Evolutionary conservation across 2,797 vertebrate species (phyloP), one percentile per base, ranked within the genome.

Genomic region (Tolypeutes matacus): DNA sequence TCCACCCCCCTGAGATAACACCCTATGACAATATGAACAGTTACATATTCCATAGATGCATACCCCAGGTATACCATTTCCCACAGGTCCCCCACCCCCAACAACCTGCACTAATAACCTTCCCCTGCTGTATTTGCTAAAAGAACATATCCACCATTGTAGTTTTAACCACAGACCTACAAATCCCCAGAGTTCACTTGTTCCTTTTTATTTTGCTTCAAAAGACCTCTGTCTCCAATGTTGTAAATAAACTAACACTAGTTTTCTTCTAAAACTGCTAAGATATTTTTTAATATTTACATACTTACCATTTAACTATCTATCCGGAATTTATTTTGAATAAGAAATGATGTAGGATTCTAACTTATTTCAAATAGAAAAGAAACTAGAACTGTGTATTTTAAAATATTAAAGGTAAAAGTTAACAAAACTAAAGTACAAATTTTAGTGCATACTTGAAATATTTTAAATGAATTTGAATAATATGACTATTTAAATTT

Each of bases 351-450:
- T 70, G 51, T 8, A 73, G 60, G 14, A 72, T 39, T 64, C 75
- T 92, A 72, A 23, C 5, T 39, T 51, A 81, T 91, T 81, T 70
- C 67, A 94, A n/a, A 39, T 49, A 51, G 14, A 70, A 91, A 92
- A 94, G 46, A 76, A 64, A 39, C 58, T 58, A 53, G 36, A 23
- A 60, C 67, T 58, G 25, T 34, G 12, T 5, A 46, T 62, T 62
- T 64, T 49, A 62, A 14, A 62, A 87, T 25, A 83, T 53, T 27
- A 53, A 69, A 85, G 23, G 5, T 69, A 15, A 4, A 10, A 29
- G 46, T 25, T 53, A 69, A 51, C 23, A 29, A 69, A 60, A 60
- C 31, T 73, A 73, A 73, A 86, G 53, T 73, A 4, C 8, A 73
- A 73, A 73, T 78, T 65, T 39, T 21, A 0, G 4, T 36, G 51